Evolutionary conservation across 2,888 invertebrate genomes (phyloP).

Genomic region (Galeruca laticollis): DNA sequence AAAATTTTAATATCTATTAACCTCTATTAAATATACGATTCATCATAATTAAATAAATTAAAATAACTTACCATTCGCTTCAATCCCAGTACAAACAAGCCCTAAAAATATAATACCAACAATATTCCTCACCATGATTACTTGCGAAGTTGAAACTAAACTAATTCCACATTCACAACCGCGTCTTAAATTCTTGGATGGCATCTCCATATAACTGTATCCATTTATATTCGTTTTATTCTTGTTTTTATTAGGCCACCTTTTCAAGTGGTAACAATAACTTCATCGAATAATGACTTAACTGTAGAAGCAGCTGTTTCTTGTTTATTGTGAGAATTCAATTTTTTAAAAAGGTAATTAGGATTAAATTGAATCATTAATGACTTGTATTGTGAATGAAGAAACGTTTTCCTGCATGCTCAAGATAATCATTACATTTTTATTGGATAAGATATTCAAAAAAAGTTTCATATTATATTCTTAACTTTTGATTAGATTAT

Average conservation of each 20-base stretch:
- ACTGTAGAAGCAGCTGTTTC: conserved; percentile 36
- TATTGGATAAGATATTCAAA: too few relatives aligned
- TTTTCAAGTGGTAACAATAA: conserved; percentile 21
- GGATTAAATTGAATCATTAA: neutral
- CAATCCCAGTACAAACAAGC: neutral
- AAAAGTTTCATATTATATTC: too few relatives aligned
- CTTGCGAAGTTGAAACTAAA: conserved; percentile 27
- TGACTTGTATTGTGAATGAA: neutral
- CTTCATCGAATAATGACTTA: conserved; percentile 37
- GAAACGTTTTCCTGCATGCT: neutral
- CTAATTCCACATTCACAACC: conserved; percentile 41
- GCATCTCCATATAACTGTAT: conserved; percentile 49
- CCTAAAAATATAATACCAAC: neutral
- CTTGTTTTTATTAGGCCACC: conserved; percentile 40
- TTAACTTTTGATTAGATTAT: too few relatives aligned
- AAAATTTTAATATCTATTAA: too few relatives aligned
- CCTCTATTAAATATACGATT: too few relatives aligned
- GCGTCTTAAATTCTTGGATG: conserved; percentile 21
- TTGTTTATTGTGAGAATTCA: conserved; percentile 11
- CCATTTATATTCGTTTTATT: conserved; percentile 37
- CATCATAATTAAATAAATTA: neutral
- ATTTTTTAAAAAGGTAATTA: conserved; percentile 4
- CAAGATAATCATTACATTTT: neutral
- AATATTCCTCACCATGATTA: conserved; percentile 28
- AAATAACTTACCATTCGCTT: conserved; percentile 3